phyloP scores from a whole-genome alignment of 2,113 vertebrate genomes.

The Chaenogobius annularis region DNA sequence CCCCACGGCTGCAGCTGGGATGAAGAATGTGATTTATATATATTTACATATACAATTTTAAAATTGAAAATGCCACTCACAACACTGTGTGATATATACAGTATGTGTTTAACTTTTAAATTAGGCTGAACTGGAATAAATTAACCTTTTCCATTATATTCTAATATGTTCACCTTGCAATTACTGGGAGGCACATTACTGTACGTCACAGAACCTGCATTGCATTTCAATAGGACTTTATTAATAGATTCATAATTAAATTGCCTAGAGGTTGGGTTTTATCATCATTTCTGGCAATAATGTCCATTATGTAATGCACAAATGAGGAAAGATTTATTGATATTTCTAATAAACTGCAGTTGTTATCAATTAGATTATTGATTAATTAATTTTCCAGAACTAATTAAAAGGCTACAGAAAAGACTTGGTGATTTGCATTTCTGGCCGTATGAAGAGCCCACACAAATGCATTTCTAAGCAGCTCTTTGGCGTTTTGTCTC shows the following conservation, averaged over 20 bases:
- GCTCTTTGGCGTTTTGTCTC: constrained; percentile 69
- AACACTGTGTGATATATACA: not conserved
- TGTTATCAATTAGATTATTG: constrained; percentile 87
- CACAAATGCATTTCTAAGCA: constrained; percentile 86
- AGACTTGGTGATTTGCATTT: constrained; percentile 81
- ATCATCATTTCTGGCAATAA: not conserved
- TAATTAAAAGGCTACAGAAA: constrained; percentile 84
- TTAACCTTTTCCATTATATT: constrained; percentile 1
- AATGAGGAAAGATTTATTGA: not conserved
- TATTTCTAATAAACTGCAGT: constrained; percentile 70
- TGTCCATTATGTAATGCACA: constrained; percentile 3
- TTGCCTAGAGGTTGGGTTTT: not conserved
- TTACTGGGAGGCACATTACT: not conserved
- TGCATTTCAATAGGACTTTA: not conserved
- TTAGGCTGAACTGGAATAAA: not conserved
- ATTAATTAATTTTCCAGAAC: constrained; percentile 86
- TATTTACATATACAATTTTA: not conserved
- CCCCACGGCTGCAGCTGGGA: not conserved
- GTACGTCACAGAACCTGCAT: not conserved
- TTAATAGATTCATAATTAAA: not conserved
- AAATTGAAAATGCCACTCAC: not conserved
- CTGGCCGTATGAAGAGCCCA: constrained; percentile 72
- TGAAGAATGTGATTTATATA: not conserved
- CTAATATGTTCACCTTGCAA: not conserved
- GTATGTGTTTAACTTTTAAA: not conserved